A percentile compares a stretch with the other conserved stretches of the same genome.
Evolutionary conservation across 2,113 vertebrate genomes (phyloP).

Genomic region (Dromaius novaehollandiae): DNA sequence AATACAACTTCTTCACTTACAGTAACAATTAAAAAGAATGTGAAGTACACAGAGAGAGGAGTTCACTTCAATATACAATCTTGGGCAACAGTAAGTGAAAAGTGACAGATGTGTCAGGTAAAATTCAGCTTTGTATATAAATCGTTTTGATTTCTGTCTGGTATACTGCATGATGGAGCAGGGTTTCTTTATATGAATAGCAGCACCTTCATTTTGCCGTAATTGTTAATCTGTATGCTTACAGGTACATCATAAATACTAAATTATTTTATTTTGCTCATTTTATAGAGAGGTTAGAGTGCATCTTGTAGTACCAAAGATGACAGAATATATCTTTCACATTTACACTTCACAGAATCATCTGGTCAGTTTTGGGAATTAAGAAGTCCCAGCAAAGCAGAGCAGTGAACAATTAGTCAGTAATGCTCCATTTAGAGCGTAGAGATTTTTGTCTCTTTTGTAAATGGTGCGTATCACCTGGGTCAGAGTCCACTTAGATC

Average conservation of each 20-base stretch:
- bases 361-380: background rate
- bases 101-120: background rate
- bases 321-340: background rate
- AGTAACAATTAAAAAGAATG: constrained; percentile 31
- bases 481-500: background rate
- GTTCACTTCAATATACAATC: constrained; percentile 70
- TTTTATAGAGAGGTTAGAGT: background rate
- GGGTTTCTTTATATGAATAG: background rate
- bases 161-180: background rate
- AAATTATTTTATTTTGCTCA: background rate
- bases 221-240: background rate
- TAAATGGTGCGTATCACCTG: background rate
- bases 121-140: background rate
- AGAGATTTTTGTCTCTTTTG: background rate
- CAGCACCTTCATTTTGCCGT: background rate
- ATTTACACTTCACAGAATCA: background rate
- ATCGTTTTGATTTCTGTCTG: background rate
- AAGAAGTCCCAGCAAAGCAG: background rate
- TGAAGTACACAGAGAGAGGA: constrained; percentile 74
- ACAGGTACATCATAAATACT: background rate
- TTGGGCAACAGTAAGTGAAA: constrained; percentile 74
- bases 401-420: background rate
- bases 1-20: constrained; percentile 36
- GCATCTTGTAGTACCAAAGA: background rate
- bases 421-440: background rate